Conservation (phyloP, 2,888 invertebrate species). For the Cybosia mesomella region DNA sequence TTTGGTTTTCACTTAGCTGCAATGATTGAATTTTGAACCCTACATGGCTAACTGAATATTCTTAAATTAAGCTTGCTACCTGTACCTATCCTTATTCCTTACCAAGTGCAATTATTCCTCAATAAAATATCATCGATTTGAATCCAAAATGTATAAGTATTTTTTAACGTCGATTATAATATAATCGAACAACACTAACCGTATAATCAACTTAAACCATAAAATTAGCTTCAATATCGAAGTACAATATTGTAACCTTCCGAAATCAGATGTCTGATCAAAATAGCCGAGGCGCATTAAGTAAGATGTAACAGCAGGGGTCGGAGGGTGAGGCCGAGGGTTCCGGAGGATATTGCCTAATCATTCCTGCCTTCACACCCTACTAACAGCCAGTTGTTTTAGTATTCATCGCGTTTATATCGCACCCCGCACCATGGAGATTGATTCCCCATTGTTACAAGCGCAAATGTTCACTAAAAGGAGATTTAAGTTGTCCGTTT, state of each 20-base stretch:
- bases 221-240: constrained; percentile 58
- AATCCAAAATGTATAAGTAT: neutral
- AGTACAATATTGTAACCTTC: constrained; percentile 69
- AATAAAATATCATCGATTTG: neutral
- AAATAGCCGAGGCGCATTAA: constrained; percentile 75
- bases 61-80: neutral
- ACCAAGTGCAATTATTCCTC: neutral
- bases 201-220: constrained; percentile 43
- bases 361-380: constrained; percentile 85
- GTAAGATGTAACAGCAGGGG: constrained; percentile 80
- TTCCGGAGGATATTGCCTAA: constrained; percentile 83
- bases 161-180: constrained; percentile 17
- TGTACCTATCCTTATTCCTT: neutral
- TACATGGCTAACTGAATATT: neutral
- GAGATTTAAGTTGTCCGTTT: constrained; percentile 55
- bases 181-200: constrained; percentile 17
- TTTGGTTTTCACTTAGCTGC: no score
- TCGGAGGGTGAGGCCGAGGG: constrained; percentile 74
- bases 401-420: constrained; percentile 81
- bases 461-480: constrained; percentile 66
- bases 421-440: constrained; percentile 63
- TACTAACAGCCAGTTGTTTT: constrained; percentile 85
- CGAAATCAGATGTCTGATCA: constrained; percentile 80
- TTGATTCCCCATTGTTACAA: constrained; percentile 77
- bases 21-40: neutral